Percentiles rank a stretch among this genome's conserved stretches.
Evolutionary conservation across 23 tunicate species (phyloP).

Genomic region (Pegea sp.): DNA sequence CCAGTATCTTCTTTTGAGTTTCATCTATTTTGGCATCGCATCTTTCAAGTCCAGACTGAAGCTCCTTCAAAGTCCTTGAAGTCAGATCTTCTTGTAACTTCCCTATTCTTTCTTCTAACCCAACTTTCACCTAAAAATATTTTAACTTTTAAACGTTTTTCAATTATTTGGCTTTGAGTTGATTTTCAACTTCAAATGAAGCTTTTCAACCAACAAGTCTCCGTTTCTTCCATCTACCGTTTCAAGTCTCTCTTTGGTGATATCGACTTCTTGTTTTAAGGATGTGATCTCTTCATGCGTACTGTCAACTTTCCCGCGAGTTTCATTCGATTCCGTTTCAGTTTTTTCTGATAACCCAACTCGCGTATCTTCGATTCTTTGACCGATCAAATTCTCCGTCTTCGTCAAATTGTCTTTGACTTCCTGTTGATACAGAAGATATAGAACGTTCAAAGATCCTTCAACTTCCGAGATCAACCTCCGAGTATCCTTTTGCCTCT

Average conservation of each 20-base stretch:
- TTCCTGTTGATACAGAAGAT: constrained; percentile 20
- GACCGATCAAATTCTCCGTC: constrained; percentile 12
- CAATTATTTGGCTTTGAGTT: not conserved
- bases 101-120: constrained; percentile 25
- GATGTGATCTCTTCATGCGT: constrained; percentile 23
- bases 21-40: constrained; percentile 48
- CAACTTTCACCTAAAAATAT: constrained; percentile 23
- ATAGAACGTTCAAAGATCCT: no score
- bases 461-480: no score
- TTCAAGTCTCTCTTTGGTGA: constrained; percentile 27
- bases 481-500: no score
- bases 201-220: no score
- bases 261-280: constrained; percentile 44
- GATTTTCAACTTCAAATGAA: not conserved
- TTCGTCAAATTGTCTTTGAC: constrained; percentile 23
- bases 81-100: constrained; percentile 44
- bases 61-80: constrained; percentile 39
- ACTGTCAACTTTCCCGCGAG: constrained; percentile 49
- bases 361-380: constrained; percentile 30
- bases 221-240: constrained; percentile 15
- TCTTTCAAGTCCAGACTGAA: constrained; percentile 18
- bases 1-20: constrained; percentile 39
- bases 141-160: no score
- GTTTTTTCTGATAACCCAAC: constrained; percentile 36
- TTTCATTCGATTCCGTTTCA: constrained; percentile 32